Evolutionary conservation across 2,113 vertebrate genomes (phyloP).

Genomic region (Daphoenositta chrysoptera): DNA sequence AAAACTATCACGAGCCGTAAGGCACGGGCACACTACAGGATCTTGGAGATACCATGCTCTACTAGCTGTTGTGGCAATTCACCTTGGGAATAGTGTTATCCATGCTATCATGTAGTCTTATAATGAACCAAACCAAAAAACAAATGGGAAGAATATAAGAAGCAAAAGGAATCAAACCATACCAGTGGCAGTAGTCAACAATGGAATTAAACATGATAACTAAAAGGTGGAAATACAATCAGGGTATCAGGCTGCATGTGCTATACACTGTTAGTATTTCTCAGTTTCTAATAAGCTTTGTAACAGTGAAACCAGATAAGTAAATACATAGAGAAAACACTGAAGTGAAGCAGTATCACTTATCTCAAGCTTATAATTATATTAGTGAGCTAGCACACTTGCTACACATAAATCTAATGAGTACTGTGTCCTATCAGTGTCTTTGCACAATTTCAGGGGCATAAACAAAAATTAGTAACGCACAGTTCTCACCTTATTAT

Average conservation of each 20-base stretch:
- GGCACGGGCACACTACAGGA: neutral
- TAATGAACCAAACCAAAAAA: neutral
- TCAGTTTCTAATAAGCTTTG: neutral
- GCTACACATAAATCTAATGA: neutral
- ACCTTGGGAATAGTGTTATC: neutral
- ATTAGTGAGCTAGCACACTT: neutral
- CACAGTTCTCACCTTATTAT: neutral
- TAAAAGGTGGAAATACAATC: neutral
- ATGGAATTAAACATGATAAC: neutral
- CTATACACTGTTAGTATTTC: neutral
- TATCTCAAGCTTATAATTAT: neutral
- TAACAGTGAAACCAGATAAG: neutral
- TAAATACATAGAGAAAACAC: neutral
- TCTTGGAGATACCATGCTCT: accelerated
- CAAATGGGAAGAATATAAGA: neutral
- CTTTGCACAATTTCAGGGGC: neutral
- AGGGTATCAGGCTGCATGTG: neutral
- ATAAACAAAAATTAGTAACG: neutral
- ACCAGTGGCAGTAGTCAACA: neutral
- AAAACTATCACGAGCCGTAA: neutral
- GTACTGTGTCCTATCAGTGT: neutral
- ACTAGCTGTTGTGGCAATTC: neutral
- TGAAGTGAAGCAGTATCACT: neutral
- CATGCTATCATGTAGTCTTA: neutral
- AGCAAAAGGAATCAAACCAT: neutral